Conservation (phyloP, 1,140 invertebrate species). For the Drosophila repleta region DNA sequence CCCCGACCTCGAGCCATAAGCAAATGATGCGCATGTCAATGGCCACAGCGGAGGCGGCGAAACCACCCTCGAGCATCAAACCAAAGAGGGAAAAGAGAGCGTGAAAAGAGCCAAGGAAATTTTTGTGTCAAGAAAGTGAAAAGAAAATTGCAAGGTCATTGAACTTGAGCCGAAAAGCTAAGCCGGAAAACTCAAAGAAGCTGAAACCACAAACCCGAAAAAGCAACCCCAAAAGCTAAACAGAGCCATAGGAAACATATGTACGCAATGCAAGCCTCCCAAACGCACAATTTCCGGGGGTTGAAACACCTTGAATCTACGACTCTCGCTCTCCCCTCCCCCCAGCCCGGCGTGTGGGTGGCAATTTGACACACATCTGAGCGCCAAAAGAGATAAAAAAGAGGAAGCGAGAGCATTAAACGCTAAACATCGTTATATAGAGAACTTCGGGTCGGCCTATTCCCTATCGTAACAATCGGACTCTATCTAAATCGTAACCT, state of each 20-base stretch:
- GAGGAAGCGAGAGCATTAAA: constrained; percentile 54
- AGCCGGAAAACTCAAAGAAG: constrained; percentile 45
- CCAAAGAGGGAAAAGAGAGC: constrained; percentile 26
- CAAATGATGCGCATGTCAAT: constrained; percentile 60
- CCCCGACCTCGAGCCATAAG: neutral
- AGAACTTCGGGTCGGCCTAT: neutral
- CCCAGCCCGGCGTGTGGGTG: constrained; percentile 2
- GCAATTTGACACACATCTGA: constrained; percentile 56
- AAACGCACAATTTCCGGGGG: constrained; percentile 18
- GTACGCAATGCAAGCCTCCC: constrained; percentile 16
- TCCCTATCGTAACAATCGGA: neutral
- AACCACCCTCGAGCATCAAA: constrained; percentile 45
- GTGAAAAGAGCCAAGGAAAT: constrained; percentile 27
- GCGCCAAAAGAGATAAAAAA: constrained; percentile 37
- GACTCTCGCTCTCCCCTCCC: neutral
- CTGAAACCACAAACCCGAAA: constrained; percentile 28
- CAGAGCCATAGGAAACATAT: constrained; percentile 24
- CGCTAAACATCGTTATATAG: constrained; percentile 8
- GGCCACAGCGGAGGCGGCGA: constrained; percentile 1
- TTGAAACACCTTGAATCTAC: constrained; percentile 41
- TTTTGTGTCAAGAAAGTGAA: constrained; percentile 65
- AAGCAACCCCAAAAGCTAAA: constrained; percentile 46
- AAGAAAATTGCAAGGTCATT: constrained; percentile 70
- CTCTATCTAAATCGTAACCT: constrained; percentile 50
- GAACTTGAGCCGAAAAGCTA: constrained; percentile 56